Evolutionary conservation across 2,113 vertebrate genomes (phyloP).

Genomic region (Oncorhynchus clarkii): DNA sequence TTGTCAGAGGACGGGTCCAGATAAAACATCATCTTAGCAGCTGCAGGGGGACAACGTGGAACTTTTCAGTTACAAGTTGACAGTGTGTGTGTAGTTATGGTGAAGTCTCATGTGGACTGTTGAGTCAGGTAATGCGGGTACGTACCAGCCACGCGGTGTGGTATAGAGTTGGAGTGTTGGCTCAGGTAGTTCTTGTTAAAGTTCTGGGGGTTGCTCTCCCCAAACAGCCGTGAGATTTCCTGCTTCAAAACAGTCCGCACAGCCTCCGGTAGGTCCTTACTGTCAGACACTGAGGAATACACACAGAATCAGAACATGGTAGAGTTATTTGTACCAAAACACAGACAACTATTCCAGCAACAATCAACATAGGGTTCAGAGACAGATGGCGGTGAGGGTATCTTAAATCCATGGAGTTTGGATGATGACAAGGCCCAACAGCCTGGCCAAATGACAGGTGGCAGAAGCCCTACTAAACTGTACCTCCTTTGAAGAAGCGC

Average conservation of each 20-base stretch:
- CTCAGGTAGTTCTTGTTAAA: constrained; percentile 89
- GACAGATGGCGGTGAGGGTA: no score
- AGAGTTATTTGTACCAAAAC: no score
- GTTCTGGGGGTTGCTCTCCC: constrained; percentile 86
- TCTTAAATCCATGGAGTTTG: no score
- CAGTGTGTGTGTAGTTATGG: background rate
- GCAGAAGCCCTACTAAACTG: background rate
- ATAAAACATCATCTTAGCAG: constrained; percentile 92
- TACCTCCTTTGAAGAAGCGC: constrained; percentile 87
- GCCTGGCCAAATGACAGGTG: no score
- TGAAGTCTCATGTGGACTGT: no score
- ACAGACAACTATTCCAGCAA: no score
- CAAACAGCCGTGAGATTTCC: constrained; percentile 88
- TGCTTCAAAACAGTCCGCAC: constrained; percentile 88
- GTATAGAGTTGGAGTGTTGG: constrained; percentile 84
- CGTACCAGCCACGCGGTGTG: constrained; percentile 88
- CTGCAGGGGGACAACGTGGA: constrained; percentile 49
- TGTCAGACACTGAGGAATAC: constrained; percentile 74
- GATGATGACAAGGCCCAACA: no score
- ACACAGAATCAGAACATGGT: background rate
- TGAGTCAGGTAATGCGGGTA: background rate
- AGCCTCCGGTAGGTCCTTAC: constrained; percentile 80
- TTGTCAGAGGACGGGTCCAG: constrained; percentile 85
- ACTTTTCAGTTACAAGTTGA: background rate
- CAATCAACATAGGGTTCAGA: no score